These are phyloP conservation scores for Neuroterus valhalla DNA, from an alignment of 1,140 invertebrate genomes.

Conservation along the genomic window DNA sequence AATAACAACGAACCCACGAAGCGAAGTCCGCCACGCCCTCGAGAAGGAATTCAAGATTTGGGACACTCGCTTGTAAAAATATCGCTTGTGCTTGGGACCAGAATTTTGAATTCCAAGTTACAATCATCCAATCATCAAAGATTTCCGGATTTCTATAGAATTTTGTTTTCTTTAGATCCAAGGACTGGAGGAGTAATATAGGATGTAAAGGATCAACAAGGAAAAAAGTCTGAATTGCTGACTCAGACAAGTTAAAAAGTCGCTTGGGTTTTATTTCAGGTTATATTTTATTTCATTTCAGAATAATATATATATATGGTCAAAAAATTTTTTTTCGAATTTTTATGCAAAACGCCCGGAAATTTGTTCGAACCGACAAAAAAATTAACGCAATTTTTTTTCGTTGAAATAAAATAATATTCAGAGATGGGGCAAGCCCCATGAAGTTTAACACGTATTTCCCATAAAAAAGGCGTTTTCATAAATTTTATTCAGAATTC, in stretches of 20 bases:
- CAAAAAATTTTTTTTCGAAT: too few relatives aligned
- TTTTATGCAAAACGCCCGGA: too few relatives aligned
- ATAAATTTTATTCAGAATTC: too few relatives aligned
- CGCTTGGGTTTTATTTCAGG: neutral
- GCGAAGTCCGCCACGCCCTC: slow-evolving; percentile 66
- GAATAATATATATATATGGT: too few relatives aligned
- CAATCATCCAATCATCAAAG: slow-evolving; percentile 4
- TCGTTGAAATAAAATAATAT: too few relatives aligned
- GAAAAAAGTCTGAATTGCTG: neutral
- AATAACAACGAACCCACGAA: slow-evolving; percentile 73
- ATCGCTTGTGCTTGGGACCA: neutral
- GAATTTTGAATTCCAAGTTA: neutral
- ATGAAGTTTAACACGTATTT: too few relatives aligned
- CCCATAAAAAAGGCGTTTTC: too few relatives aligned
- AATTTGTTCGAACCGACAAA: too few relatives aligned
- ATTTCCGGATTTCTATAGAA: slow-evolving; percentile 13
- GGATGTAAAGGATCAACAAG: neutral
- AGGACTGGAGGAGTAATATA: neutral
- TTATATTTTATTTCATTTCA: too few relatives aligned
- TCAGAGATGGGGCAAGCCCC: too few relatives aligned
- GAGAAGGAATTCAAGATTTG: slow-evolving; percentile 70
- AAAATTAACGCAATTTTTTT: too few relatives aligned
- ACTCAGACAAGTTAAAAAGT: slow-evolving; percentile 6
- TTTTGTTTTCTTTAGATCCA: neutral
- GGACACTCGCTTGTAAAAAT: slow-evolving; percentile 59